Percentiles rank a stretch among this genome's conserved stretches.
Conservation (phyloP, 2,888 invertebrate species). For the Hymenopus coronatus region DNA sequence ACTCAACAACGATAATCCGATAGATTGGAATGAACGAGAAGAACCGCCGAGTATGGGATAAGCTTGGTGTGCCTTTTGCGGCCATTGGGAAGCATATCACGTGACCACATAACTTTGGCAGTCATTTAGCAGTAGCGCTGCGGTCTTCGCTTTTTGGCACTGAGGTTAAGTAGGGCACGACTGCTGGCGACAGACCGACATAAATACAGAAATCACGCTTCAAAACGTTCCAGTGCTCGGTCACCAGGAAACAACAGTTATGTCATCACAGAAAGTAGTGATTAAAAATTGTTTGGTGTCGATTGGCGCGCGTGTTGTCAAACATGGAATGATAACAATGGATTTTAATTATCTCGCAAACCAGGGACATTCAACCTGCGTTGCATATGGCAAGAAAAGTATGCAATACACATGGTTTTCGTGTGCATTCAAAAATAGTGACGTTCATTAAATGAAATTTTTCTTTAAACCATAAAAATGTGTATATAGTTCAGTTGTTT, state of each 20-base stretch:
- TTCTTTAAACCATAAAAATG: no score
- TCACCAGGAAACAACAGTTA: not conserved
- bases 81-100: not conserved
- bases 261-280: not conserved
- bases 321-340: not conserved
- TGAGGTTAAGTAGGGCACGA: not conserved
- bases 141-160: not conserved
- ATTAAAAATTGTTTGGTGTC: not conserved
- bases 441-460: no score
- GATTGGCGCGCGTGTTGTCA: not conserved
- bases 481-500: no score
- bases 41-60: not conserved
- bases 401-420: no score
- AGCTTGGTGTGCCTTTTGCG: not conserved
- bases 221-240: not conserved
- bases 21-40: not conserved
- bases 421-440: no score
- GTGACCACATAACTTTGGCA: not conserved
- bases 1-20: not conserved
- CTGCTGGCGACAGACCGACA: not conserved
- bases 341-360: not conserved
- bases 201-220: not conserved
- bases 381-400: not conserved
- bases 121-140: not conserved
- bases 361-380: not conserved